Evolutionary conservation across 2,797 vertebrate species (phyloP), one percentile per base, ranked within the genome.

Genomic region (Psittacula derbiana): DNA sequence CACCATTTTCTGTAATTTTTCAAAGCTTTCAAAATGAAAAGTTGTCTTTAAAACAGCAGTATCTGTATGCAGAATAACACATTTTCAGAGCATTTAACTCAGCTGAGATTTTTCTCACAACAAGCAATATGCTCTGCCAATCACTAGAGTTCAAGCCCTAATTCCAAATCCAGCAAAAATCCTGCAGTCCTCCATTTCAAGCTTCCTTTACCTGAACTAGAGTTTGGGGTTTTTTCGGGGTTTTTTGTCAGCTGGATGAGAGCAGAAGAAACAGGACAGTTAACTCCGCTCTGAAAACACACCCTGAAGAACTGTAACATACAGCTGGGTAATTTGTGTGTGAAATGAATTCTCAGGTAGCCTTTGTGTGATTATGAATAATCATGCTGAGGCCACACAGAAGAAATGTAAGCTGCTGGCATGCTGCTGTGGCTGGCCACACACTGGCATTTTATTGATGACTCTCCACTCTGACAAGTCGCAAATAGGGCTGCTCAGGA

Each of bases 381-480:
- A 81, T 61, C 36, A 25, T 0, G 0, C 36, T 8, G 5, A 61
- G 70, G 43, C 53, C 53, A 47, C 0, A 1, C 1, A 3, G 64
- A 81, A 7, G 4, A 85, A 84, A 66, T 3, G 17, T 31, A 43
- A 57, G 46, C 20, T 3, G 2, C 66, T 21, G 46, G 50, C 52
- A 33, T 0, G 0, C 55, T 38, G 49, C 12, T 55, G 40, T 0
- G 0, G 20, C 66, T 55, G 69, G 67, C 20, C 57, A 38, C 28
- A 44, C 31, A 6, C 30, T 50, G 57, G 25, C 27, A 14, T 52
- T 62, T 84, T 66, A 58, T 5, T 25, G 28, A 70, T 9, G 6
- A 16, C 27, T 66, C 76, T 85, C 41, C 2, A 2, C 46, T 40
- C 47, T 46, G 70, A 73, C 14, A 66, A 64, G 55, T 5, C 8